phyloP scores from a whole-genome alignment of 2,888 invertebrate species.

The Nemapogon koenigi region DNA sequence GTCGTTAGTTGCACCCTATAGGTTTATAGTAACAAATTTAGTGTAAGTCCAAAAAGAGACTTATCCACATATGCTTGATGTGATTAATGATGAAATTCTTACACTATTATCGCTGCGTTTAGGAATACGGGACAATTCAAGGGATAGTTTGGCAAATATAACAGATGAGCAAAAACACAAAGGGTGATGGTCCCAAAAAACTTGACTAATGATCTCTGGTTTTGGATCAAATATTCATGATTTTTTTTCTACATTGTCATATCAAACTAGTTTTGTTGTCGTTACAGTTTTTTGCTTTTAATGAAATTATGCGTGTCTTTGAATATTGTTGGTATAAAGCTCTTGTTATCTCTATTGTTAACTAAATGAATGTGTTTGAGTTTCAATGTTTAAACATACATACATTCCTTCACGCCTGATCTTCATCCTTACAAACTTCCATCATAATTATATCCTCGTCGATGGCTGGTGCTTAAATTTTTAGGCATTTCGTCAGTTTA shows the following conservation, averaged over 20 bases:
- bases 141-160: constrained; percentile 31
- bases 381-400: too few species aligned
- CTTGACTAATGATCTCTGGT: constrained; percentile 63
- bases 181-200: constrained; percentile 32
- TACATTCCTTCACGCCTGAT: too few species aligned
- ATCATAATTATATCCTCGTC: too few species aligned
- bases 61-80: constrained; percentile 44
- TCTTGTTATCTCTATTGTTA: too few species aligned
- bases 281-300: constrained; percentile 50
- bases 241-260: constrained; percentile 32
- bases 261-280: constrained; percentile 37
- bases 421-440: too few species aligned
- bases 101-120: constrained; percentile 40
- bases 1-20: too few species aligned
- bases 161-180: constrained; percentile 28
- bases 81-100: constrained; percentile 57
- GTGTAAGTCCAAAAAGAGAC: constrained; percentile 23
- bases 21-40: too few species aligned
- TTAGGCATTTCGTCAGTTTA: too few species aligned
- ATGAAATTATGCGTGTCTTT: constrained; percentile 27
- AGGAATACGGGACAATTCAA: constrained; percentile 39
- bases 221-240: constrained; percentile 60
- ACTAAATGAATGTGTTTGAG: too few species aligned
- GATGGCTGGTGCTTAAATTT: too few species aligned
- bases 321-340: neutral